These are phyloP conservation scores for Pollenia griseotomentosa DNA, from an alignment of 2,888 invertebrate species.

Conservation along the genomic window DNA sequence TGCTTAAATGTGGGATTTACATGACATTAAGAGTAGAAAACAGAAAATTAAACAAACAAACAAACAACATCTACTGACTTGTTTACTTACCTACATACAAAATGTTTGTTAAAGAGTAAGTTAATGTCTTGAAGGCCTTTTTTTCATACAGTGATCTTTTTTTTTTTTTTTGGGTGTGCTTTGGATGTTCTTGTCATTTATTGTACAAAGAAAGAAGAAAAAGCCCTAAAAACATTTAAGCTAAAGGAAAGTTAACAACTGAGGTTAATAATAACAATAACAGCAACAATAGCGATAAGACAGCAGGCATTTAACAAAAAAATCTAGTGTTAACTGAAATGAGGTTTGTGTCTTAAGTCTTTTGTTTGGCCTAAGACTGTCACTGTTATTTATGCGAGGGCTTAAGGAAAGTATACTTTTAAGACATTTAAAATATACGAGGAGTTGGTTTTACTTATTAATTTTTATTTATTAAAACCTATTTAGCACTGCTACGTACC, in stretches of 20 bases:
- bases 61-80: conserved; percentile 42
- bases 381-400: neutral
- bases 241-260: conserved; percentile 64
- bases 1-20: conserved; percentile 73
- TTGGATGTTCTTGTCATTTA: conserved; percentile 66
- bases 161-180: conserved; percentile 64
- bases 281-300: conserved; percentile 31
- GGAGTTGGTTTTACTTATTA: neutral
- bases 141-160: neutral
- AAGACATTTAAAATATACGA: neutral
- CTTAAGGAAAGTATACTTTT: neutral
- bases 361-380: conserved; percentile 9
- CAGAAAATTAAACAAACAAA: conserved; percentile 8
- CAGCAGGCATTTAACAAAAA: neutral
- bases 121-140: conserved; percentile 58
- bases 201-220: conserved; percentile 28
- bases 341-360: conserved; percentile 53
- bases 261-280: conserved; percentile 42
- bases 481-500: no score
- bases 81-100: conserved; percentile 41
- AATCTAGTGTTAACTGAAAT: conserved; percentile 45
- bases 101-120: conserved; percentile 24
- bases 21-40: conserved; percentile 68
- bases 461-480: no score
- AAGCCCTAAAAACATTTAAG: conserved; percentile 60